Conservation (phyloP, 2,797 vertebrate genomes). For the Bufotes viridis region DNA sequence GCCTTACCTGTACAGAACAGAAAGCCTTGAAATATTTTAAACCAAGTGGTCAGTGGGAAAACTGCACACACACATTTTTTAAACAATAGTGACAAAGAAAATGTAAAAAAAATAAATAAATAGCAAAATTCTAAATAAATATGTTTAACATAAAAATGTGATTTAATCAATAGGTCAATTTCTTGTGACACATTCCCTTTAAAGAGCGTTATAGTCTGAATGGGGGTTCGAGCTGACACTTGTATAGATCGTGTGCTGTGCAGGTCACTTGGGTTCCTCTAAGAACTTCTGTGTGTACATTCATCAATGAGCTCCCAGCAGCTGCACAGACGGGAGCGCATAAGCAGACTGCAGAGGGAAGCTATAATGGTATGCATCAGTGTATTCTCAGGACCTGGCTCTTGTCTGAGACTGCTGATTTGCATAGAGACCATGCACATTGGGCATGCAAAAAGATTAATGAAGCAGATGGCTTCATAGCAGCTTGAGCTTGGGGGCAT, state of each 20-base stretch:
- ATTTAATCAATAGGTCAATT: no score
- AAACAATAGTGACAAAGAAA: no score
- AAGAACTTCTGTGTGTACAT: neutral
- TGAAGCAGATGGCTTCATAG: constrained; percentile 17
- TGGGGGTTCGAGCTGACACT: neutral
- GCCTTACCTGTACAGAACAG: no score
- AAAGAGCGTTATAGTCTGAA: neutral
- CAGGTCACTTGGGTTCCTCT: neutral
- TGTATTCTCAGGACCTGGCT: neutral
- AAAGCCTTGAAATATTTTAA: no score
- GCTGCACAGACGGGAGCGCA: neutral
- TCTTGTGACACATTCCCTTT: no score
- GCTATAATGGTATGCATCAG: neutral
- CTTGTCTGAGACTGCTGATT: neutral
- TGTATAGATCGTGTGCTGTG: neutral
- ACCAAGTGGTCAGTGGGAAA: no score
- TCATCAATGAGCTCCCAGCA: neutral
- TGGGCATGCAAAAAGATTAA: neutral
- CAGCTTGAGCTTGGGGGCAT: neutral
- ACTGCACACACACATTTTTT: no score
- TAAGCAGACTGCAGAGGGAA: constrained; percentile 6
- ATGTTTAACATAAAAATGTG: no score
- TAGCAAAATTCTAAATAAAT: no score
- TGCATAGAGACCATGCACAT: constrained; percentile 1
- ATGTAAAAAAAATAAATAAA: no score